Evolutionary conservation across 2,797 vertebrate species (phyloP), one percentile per base, ranked within the genome.

Genomic region (Propithecus deckenii): DNA sequence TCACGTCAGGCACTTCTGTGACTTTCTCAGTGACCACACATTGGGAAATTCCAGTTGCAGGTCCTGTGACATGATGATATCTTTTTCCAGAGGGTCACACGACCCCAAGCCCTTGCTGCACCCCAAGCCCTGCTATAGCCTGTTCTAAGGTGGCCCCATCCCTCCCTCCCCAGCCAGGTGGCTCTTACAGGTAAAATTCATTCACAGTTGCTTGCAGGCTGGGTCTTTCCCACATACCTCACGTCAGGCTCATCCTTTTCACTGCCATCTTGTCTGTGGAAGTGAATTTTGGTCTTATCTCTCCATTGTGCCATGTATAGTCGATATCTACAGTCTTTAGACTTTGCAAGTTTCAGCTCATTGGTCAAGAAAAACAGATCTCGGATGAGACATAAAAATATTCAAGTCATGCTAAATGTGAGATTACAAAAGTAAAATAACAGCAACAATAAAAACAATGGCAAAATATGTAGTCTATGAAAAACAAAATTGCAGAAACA

Each of bases 131-230:
- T 61, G 11, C 41, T 0, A 14, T 20, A 57, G 15, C 3, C 4
- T 20, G 38, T 57, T 67, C 3, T 67, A 35, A 67, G 22, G 32
- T 15, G 14, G 8, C 2, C 7, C 11, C 5, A 7, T 74, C 20
- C 23, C 23, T 57, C 14, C 18, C 0, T 7, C 10, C 22, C 2
- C 4, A 0, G 0, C 0, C 35, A 71, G 4, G 6, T 43, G 4
- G 0, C 22, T 6, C 17, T 89, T 41, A 35, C 15, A 55, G 25
- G 35, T 18, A 55, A 52, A n/a, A 4, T 69, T 10, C 7, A 20
- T 35, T 32, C 41, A 32, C n/a, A 65, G 11, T 38, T 52, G 4
- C 3, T 7, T 41, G 1, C 2, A 30, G 22, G 1, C 5, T 85
- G 43, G 1, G 18, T 35, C 12, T 74, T 52, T 5, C 23, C 15